A percentile compares a stretch with the other conserved stretches of the same genome.
These are phyloP conservation scores for Amiota mariae DNA, from an alignment of 2,888 invertebrate species.

Conservation along the genomic window DNA sequence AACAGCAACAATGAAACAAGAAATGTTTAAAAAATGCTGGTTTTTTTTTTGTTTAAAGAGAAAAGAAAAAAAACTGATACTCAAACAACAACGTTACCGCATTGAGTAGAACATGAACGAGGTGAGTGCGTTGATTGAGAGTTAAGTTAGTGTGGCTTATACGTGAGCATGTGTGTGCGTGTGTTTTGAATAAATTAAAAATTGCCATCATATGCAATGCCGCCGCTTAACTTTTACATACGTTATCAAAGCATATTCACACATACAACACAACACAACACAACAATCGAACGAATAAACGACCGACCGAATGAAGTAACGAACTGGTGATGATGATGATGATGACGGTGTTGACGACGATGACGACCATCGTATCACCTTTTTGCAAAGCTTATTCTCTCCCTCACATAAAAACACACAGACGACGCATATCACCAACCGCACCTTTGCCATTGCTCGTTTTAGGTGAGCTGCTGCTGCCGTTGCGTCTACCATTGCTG, in stretches of 20 bases:
- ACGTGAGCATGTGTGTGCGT: conserved; percentile 15
- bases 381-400: not conserved
- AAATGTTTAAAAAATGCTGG: conserved; percentile 28
- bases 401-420: not conserved
- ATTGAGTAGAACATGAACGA: too few species aligned
- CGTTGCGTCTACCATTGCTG: conserved; percentile 9
- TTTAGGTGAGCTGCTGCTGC: not conserved
- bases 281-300: not conserved
- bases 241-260: conserved; percentile 9
- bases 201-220: conserved; percentile 46
- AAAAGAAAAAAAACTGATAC: conserved; percentile 2
- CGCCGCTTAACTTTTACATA: not conserved
- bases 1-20: conserved; percentile 42
- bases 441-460: not conserved
- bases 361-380: too few species aligned
- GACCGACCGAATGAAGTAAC: not conserved
- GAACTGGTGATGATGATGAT: too few species aligned
- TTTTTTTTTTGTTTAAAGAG: not conserved
- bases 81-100: conserved; percentile 5
- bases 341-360: too few species aligned
- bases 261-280: not conserved
- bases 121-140: conserved; percentile 16
- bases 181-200: conserved; percentile 60
- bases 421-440: not conserved
- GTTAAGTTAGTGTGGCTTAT: conserved; percentile 35